Base-by-base conservation (phyloP, 2,113 vertebrate species). In the Rhinoptilus africanus region DNA sequence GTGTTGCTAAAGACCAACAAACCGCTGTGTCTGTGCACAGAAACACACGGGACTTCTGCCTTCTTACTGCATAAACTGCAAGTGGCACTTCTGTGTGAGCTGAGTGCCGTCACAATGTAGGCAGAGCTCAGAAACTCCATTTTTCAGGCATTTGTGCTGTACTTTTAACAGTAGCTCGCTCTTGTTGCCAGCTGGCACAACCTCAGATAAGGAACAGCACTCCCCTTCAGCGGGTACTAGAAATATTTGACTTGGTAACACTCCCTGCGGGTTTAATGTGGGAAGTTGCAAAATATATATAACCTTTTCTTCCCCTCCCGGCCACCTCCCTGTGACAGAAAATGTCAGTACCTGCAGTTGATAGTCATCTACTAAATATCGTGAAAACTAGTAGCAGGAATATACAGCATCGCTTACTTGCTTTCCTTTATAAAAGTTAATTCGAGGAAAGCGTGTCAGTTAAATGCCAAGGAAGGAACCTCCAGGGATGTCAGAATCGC, bases 11-110 rank as follows among this genome's bases (percentile, higher is more conserved):
- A 39, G 20, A 27, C 37, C n/a, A 27, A 3, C 15, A 6, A 17
- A 7, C 32, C 32, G 43, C 71, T 43, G 67, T 3, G 37, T 6
- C 5, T 0, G 1, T 6, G n/a, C 7, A 16, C 32, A 45, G n/a
- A 27, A 47, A 71, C 21, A 12, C 21, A 0, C 14, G 4, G 21
- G 8, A 9, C 30, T 43, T 60, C n/a, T 69, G 4, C 37, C 20
- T 57, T 57, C 21, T 23, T 37, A 27, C 23, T 27, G 47, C 12
- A 21, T 43, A 50, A 75, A 72, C 22, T 32, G 47, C 43, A 76
- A 28, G 9, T 51, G 17, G 15, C 8, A 53, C 30, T 85, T 69
- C 63, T 57, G 9, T 11, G 4, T 35, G 30, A 77, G 12, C 41
- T 9, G 30, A n/a, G 20, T 17, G 50, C 43, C 30, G 19, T 7